Percentiles rank a stretch among this genome's conserved stretches.
These are phyloP conservation scores for Latheticus oryzae DNA, from an alignment of 2,888 invertebrate genomes.

Conservation along the genomic window DNA sequence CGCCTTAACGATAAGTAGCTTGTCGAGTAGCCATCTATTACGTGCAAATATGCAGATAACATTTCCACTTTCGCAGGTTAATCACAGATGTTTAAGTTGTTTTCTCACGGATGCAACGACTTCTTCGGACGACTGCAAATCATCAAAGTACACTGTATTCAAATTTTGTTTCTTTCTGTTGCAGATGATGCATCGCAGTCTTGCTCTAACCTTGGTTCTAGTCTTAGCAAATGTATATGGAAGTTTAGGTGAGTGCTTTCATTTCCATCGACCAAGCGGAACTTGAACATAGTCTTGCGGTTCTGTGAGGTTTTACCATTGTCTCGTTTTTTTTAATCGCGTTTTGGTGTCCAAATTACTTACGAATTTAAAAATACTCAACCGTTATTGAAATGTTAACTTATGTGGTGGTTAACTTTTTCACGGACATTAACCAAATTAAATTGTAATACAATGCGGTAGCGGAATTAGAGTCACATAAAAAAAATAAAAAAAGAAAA, in stretches of 20 bases:
- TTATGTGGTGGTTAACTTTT: not conserved
- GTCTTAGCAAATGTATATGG: slow-evolving; percentile 57
- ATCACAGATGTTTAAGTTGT: slow-evolving; percentile 16
- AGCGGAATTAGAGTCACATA: no score
- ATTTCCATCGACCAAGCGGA: slow-evolving; percentile 27
- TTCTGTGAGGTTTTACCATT: slow-evolving; percentile 41
- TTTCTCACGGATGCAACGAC: slow-evolving; percentile 19
- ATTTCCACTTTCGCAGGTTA: slow-evolving; percentile 12
- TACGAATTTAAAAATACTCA: not conserved
- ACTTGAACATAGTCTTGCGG: slow-evolving; percentile 37
- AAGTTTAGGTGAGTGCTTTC: slow-evolving; percentile 55
- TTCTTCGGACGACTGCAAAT: no score
- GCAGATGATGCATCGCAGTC: slow-evolving; percentile 54
- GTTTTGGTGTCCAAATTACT: slow-evolving; percentile 22
- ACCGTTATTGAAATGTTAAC: slow-evolving; percentile 17
- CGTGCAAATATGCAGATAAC: slow-evolving; percentile 28
- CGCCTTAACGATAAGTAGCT: slow-evolving; percentile 23
- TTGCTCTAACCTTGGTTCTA: slow-evolving; percentile 55
- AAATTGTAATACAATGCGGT: no score
- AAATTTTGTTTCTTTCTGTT: slow-evolving; percentile 40
- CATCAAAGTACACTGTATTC: slow-evolving; percentile 6
- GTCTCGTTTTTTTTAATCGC: slow-evolving; percentile 19
- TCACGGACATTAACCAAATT: slow-evolving; percentile 6
- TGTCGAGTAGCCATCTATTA: slow-evolving; percentile 25
- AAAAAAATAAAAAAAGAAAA: no score